These are phyloP conservation scores for Drosophila ogumai DNA, from an alignment of 1,140 invertebrate species.

Conservation along the genomic window DNA sequence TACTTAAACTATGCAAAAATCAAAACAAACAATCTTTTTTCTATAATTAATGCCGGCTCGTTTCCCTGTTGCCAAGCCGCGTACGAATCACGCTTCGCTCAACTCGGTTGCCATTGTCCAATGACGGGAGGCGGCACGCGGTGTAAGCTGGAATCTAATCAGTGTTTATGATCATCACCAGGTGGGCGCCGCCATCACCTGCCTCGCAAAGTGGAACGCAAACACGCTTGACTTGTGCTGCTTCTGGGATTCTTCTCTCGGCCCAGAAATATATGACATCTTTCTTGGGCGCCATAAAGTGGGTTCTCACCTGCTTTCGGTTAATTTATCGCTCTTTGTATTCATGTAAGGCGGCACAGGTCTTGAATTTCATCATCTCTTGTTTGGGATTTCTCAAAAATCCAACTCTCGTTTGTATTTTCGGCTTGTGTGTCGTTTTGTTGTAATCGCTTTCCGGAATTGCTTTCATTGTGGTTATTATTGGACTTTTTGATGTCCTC, in stretches of 20 bases:
- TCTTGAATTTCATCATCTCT: constrained; percentile 36
- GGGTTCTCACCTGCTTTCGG: constrained; percentile 30
- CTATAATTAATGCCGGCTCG: neutral
- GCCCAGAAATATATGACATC: constrained; percentile 21
- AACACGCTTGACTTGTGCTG: constrained; percentile 12
- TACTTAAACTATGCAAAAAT: constrained; percentile 55
- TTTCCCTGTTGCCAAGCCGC: constrained; percentile 16
- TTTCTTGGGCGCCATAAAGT: constrained; percentile 18
- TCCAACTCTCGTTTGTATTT: constrained; percentile 21
- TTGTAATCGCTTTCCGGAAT: constrained; percentile 19
- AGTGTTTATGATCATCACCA: constrained; percentile 39
- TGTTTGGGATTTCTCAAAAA: constrained; percentile 8
- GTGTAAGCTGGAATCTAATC: constrained; percentile 46
- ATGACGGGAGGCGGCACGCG: constrained; percentile 13
- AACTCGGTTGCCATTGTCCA: constrained; percentile 19
- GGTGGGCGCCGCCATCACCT: constrained; percentile 40
- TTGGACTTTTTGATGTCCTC: constrained; percentile 25
- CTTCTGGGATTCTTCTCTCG: constrained; percentile 28
- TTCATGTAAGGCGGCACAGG: constrained; percentile 1
- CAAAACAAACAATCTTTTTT: constrained; percentile 19
- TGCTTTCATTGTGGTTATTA: constrained; percentile 16
- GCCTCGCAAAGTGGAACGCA: constrained; percentile 19
- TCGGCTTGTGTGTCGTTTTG: constrained; percentile 27
- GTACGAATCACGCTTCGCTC: constrained; percentile 4
- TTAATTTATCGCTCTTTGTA: constrained; percentile 43